These are phyloP conservation scores for Euglossa dilemma DNA, from an alignment of 1,140 invertebrate genomes.

Conservation along the genomic window DNA sequence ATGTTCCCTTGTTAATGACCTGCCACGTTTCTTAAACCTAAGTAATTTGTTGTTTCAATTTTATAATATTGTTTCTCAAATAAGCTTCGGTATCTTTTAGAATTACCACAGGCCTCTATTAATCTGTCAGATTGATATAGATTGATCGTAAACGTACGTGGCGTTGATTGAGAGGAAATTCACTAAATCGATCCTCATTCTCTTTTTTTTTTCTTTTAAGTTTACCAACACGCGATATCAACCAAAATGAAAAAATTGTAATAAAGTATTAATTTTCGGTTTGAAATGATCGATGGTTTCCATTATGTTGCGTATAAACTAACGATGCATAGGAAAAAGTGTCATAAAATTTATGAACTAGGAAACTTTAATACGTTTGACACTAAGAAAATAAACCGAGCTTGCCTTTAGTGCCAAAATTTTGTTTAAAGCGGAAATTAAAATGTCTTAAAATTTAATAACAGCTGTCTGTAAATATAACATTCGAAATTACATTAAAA, in stretches of 20 bases:
- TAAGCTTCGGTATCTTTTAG: slow-evolving; percentile 1
- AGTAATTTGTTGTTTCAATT: not conserved
- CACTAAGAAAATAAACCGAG: no score
- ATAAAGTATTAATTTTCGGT: slow-evolving; percentile 6
- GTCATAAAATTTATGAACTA: no score
- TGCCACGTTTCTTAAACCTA: not conserved
- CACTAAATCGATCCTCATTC: not conserved
- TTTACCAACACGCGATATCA: not conserved
- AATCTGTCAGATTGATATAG: slow-evolving; percentile 20
- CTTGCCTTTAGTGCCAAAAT: no score
- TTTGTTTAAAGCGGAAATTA: no score
- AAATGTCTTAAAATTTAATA: no score
- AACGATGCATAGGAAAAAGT: not conserved
- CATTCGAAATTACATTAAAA: no score
- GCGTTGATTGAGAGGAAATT: slow-evolving; percentile 19
- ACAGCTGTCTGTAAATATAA: no score
- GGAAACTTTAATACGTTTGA: no score
- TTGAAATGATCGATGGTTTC: not conserved
- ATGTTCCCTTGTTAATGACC: not conserved
- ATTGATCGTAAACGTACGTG: slow-evolving; percentile 10
- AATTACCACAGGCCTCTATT: slow-evolving; percentile 7
- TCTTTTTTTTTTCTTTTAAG: slow-evolving; percentile 22
- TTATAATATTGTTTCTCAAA: not conserved
- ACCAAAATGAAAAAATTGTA: not conserved
- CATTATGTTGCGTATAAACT: not conserved